Percentiles rank a stretch among this genome's conserved stretches.
Conservation (phyloP, 2,888 invertebrate genomes). For the Crocallis elinguaria region DNA sequence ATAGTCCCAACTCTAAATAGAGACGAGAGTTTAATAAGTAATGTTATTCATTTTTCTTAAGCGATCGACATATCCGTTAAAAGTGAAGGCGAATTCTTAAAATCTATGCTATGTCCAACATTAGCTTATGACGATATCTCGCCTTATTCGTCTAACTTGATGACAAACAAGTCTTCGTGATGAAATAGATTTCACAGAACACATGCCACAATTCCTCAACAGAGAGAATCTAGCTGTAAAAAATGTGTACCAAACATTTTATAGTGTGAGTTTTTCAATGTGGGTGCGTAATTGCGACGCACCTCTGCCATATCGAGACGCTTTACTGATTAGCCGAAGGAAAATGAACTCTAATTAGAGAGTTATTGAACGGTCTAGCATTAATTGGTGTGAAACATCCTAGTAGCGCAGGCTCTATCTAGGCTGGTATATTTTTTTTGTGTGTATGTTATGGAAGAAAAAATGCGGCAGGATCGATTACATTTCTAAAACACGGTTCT, state of each 20-base stretch:
- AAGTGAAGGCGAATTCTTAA: conserved; percentile 37
- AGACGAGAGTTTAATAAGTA: conserved; percentile 15
- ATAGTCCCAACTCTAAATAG: conserved; percentile 15
- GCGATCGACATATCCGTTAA: conserved; percentile 29
- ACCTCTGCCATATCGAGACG: conserved; percentile 63
- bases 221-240: conserved; percentile 58
- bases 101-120: conserved; percentile 36
- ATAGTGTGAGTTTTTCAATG: conserved; percentile 66
- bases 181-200: conserved; percentile 65
- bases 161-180: conserved; percentile 60
- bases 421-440: conserved; percentile 54
- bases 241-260: conserved; percentile 59
- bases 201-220: conserved; percentile 39
- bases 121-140: conserved; percentile 45
- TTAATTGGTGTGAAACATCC: conserved; percentile 69
- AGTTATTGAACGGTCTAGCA: conserved; percentile 64
- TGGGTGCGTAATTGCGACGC: conserved; percentile 48
- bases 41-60: conserved; percentile 21
- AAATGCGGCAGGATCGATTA: conserved; percentile 36
- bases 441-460: conserved; percentile 41
- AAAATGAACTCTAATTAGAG: conserved; percentile 70
- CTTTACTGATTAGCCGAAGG: conserved; percentile 56
- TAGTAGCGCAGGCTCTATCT: conserved; percentile 44
- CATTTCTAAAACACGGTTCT: conserved; percentile 29
- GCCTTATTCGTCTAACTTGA: conserved; percentile 45